Percentiles rank a stretch among this genome's conserved stretches.
phyloP scores from a whole-genome alignment of 1,140 invertebrate species.

The Papilio glaucus region DNA sequence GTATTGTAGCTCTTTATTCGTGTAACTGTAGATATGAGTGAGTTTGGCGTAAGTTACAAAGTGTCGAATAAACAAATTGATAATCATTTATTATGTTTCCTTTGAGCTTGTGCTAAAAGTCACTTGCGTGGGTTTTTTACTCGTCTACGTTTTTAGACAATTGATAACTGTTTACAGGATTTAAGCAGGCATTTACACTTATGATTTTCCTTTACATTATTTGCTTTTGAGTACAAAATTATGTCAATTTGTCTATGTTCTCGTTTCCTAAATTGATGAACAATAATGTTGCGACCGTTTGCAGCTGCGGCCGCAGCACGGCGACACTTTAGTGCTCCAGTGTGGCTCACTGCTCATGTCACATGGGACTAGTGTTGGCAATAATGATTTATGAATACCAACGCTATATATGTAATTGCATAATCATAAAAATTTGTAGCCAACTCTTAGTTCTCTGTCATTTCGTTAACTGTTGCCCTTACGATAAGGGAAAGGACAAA shows the following conservation, averaged over 20 bases:
- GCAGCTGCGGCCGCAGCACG: not conserved
- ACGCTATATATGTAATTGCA: not conserved
- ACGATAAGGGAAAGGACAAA: not conserved
- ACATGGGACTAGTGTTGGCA: not conserved
- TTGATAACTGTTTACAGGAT: too few species aligned
- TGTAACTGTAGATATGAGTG: too few species aligned
- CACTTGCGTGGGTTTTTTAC: too few species aligned
- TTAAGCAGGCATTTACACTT: too few species aligned
- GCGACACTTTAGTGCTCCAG: conserved; percentile 1
- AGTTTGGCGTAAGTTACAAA: too few species aligned
- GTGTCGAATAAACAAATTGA: too few species aligned
- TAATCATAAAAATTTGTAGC: not conserved
- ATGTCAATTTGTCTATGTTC: not conserved
- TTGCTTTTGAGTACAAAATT: not conserved
- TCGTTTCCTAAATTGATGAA: not conserved
- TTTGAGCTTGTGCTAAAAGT: too few species aligned
- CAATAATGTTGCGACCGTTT: not conserved
- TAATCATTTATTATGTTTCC: too few species aligned
- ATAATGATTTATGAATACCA: not conserved
- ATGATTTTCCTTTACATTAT: too few species aligned
- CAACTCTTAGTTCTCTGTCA: not conserved
- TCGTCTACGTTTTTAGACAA: too few species aligned
- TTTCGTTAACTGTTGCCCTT: not conserved
- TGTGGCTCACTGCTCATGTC: not conserved
- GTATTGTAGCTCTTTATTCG: not conserved